Evolutionary conservation across 1,140 invertebrate genomes (phyloP), one percentile per base, ranked within the genome.

Genomic region (Plutomurus gul): DNA sequence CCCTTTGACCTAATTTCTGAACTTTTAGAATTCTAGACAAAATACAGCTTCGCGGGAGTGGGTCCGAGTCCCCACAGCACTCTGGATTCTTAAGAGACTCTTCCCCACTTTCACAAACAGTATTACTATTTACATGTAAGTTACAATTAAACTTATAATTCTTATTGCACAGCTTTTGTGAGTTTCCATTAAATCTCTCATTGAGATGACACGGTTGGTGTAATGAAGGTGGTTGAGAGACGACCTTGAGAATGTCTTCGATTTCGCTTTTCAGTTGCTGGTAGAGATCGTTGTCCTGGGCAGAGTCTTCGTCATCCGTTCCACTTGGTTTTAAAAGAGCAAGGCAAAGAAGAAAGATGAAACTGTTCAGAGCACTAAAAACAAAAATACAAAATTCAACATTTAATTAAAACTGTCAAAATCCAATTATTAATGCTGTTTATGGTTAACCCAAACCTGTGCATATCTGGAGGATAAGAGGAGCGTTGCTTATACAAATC

Each of bases 301-400:
- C 16, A 10, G 40, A 30, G 11, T 43, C 72, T 46, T 43, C 72
- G 13, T 74, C 43, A 18, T 6, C 25, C 11, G 22, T 27, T 5
- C 22, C 36, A 1, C 70, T 73, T 0, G 79, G 81, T 20, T 82
- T 82, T 13, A 82, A 33, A 20, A 89, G 84, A 49, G 87, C 87
- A 78, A 86, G 81, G 47, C 83, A 82, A 43, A 89, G 76, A 25
- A 89, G 82, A 72, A 81, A 74, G 39, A 82, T 82, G 37, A 87
- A 87, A 75, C 85, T 83, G 16, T 85, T 84, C 6, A 85, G 51
- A 30, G 79, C 56, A 2, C 36, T 65, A 0, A 81, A 75, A 77
- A 25, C 4, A 77, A 78, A 13, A 36, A 75, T 39, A 76, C 39
- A 37, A 25, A 25, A 43, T 10, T 8, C 40, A 43, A 43, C 8